These are phyloP conservation scores for Beris chalybata DNA, from an alignment of 2,888 invertebrate species.

Conservation along the genomic window DNA sequence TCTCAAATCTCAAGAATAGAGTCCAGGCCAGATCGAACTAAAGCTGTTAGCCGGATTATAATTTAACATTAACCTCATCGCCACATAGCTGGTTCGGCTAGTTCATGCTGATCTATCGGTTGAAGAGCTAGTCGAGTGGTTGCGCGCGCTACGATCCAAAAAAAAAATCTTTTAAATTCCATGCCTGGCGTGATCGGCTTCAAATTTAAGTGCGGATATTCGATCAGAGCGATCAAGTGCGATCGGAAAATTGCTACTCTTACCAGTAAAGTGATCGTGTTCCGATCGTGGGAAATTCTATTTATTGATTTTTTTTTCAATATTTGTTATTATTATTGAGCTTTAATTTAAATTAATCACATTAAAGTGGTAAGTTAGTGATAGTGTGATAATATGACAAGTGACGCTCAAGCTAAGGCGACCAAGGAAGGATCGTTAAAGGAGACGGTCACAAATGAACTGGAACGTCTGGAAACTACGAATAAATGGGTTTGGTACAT, in stretches of 20 bases:
- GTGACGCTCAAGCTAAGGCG: background rate
- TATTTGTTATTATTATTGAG: background rate
- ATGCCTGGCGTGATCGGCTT: background rate
- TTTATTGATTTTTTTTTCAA: slow-evolving; percentile 8
- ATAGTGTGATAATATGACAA: slow-evolving; percentile 12
- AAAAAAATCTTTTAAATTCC: background rate
- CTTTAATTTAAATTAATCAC: background rate
- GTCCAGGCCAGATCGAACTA: too few species aligned
- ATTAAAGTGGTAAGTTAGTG: too few species aligned
- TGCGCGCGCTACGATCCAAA: background rate
- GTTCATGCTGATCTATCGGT: too few species aligned
- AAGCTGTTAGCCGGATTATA: too few species aligned
- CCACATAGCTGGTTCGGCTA: too few species aligned
- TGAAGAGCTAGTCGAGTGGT: background rate
- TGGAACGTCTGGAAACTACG: slow-evolving; percentile 52
- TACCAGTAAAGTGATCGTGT: background rate
- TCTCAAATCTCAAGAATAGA: too few species aligned
- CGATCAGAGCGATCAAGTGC: background rate
- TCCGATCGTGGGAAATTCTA: background rate
- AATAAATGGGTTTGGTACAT: slow-evolving; percentile 54
- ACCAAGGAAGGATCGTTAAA: slow-evolving; percentile 43
- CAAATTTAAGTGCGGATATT: too few species aligned
- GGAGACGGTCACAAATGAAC: slow-evolving; percentile 51
- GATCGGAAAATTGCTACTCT: too few species aligned
- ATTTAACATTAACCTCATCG: too few species aligned